Base-by-base conservation (phyloP, 2,113 vertebrate genomes). In the Pristiophorus japonicus region DNA sequence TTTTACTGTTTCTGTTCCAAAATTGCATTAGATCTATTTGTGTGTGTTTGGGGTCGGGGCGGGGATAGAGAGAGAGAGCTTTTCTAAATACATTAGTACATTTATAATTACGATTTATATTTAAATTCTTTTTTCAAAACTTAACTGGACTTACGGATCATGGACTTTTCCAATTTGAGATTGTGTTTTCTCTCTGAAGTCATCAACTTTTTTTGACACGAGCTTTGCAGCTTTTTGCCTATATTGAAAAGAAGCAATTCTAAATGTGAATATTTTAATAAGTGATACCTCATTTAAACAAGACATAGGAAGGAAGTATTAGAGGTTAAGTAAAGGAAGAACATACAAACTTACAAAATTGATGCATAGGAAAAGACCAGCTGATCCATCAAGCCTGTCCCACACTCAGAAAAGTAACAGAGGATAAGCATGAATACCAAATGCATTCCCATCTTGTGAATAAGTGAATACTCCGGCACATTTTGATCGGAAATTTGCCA, bases 131-230 rank as follows among this genome's bases (percentile, higher is more conserved):
- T 59, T 38, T 66, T 8, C 20, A 66, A 94, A 67, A 47, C 5
- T 27, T 47, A 70, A 8, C 87, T 94, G 96, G 96, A 98, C 98
- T 97, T 97, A 99, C 97, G 96, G 97, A 96, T 97, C 97, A 75
- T 96, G 96, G 66, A 95, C 96, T 97, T 96, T 97, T 96, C 98
- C 98, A 96, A 97, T 38, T 95, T 98, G 97, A 96, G 96, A 96
- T 0, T 98, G 97, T 95, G 97, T 97, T 94, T 97, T 98, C 96
- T 98, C 97, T 95, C 97, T 97, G 95, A 98, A 98, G 97, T 98
- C 97, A 95, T 98, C 97, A n/a, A 91, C 97, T 96, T n/a, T 96
- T 96, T 97, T 97, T 20, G 97, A 97, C 95, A 97, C 94, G 0
- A 98, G 42, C 96, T 97, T 97, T 96, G 97, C 96, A 96, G 95